Conservation (phyloP, 2,888 invertebrate genomes). For the Unio pictorum region DNA sequence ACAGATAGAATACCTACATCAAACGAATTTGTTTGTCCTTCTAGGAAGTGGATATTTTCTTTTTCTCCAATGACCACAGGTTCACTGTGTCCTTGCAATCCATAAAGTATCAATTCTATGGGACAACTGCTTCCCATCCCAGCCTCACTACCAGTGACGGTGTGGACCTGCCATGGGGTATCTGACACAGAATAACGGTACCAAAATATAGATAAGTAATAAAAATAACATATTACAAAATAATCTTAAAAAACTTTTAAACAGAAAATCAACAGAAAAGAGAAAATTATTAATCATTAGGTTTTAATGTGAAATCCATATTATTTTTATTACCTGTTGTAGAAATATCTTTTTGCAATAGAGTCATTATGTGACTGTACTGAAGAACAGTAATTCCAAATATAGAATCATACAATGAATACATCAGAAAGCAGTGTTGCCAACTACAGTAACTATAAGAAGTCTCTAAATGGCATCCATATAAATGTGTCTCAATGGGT, state of each 20-base stretch:
- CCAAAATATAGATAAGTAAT: constrained; percentile 1
- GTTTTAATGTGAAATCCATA: neutral
- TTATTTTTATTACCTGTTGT: too few species aligned
- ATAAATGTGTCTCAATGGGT: too few species aligned
- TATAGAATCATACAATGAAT: too few species aligned
- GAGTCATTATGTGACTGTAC: too few species aligned
- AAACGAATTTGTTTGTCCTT: constrained; percentile 42
- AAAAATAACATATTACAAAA: neutral
- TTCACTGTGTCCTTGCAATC: constrained; percentile 42
- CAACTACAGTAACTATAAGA: too few species aligned
- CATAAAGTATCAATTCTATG: constrained; percentile 46
- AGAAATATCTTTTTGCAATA: too few species aligned
- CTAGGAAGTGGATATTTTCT: constrained; percentile 30
- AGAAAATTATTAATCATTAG: neutral
- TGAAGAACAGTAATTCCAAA: too few species aligned
- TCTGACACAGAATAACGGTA: constrained; percentile 17
- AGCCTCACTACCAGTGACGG: constrained; percentile 41
- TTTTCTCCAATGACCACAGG: constrained; percentile 41
- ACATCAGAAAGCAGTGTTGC: too few species aligned
- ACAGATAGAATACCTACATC: constrained; percentile 29
- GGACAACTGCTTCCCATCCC: constrained; percentile 40
- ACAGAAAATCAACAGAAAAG: neutral
- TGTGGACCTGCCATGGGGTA: constrained; percentile 40
- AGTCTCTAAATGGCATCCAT: too few species aligned
- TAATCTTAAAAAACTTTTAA: neutral